Base-by-base conservation (phyloP, 2,888 invertebrate genomes). In the Odontomyia ornata region DNA sequence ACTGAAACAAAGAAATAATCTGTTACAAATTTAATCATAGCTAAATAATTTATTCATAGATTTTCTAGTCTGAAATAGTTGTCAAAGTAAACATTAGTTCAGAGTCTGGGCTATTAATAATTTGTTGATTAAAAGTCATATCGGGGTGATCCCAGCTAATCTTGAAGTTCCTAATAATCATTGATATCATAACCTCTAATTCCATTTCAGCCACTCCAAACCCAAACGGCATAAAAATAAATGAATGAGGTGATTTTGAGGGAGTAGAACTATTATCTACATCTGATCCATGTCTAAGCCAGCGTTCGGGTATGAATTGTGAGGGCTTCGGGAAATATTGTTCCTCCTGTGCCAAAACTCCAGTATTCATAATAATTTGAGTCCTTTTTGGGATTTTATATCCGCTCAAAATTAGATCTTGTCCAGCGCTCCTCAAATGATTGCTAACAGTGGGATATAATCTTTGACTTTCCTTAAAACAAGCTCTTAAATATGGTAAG, bases 121-220 rank as follows among this genome's bases (percentile, higher is more conserved):
- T 83, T 5, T 1, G 27, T 7, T 7, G 27, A n/a, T 79, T 82
- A 56, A 81, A 85, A 0, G 81, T 81, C 15, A 83, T 77, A 0
- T 81, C 81, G 76, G 83, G 81, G 60, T 84, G 79, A 46, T 84
- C 80, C 62, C 82, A 84, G 46, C 82, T 83, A n/a, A 85, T 80
- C 47, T 83, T 60, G 36, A 84, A 85, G 67, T 84, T 84, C 64
- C 85, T 80, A 15, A 84, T 80, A 1, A 84, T 69, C 52, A 82
- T 88, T 47, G 88, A 85, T 13, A 89, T 75, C 0, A 90, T 83
- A 25, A 86, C 85, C 84, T 90, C 89, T 75, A 92, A 88, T 84
- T 92, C 93, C 79, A 93, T 86, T 82, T 92, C 91, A 0, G 93
- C 93, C 80, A 93, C 90, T 82, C 93, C 93, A 82, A 91, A 91